These are phyloP conservation scores for Antheraea mylitta DNA, from an alignment of 1,140 invertebrate species.

Conservation along the genomic window DNA sequence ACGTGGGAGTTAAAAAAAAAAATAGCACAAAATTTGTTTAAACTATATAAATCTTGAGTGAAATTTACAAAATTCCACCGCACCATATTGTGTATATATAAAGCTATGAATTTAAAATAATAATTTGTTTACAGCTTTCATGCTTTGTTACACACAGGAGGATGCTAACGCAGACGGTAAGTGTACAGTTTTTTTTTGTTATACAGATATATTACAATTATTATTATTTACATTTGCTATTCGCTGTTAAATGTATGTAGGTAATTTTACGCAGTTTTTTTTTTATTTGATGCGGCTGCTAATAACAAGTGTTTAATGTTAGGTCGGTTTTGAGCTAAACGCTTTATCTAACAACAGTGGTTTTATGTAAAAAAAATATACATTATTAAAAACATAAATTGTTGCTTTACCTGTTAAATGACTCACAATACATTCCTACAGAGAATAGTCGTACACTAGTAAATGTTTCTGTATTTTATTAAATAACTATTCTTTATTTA, in stretches of 20 bases:
- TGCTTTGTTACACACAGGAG: conserved; percentile 95
- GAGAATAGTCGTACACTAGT: too few relatives aligned
- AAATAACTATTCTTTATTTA: too few relatives aligned
- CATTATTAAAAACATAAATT: background rate
- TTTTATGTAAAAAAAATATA: background rate
- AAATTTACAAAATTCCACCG: background rate
- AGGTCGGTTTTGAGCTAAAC: conserved; percentile 47
- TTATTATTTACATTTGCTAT: conserved; percentile 56
- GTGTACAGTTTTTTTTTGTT: conserved; percentile 46
- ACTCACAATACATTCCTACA: too few relatives aligned
- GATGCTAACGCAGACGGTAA: conserved; percentile 93
- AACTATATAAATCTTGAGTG: too few relatives aligned
- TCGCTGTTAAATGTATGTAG: conserved; percentile 64
- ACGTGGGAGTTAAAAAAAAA: background rate
- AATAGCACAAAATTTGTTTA: too few relatives aligned
- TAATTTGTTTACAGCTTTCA: conserved; percentile 90
- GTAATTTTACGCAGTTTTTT: conserved; percentile 59
- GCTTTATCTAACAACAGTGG: conserved; percentile 58
- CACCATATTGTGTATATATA: background rate
- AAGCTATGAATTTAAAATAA: conserved; percentile 26
- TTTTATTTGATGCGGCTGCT: conserved; percentile 59
- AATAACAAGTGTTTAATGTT: conserved; percentile 55
- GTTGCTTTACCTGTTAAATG: too few relatives aligned
- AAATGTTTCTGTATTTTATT: too few relatives aligned
- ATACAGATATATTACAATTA: conserved; percentile 6